Conservation (phyloP, 2,888 invertebrate genomes). For the Pimpla rufipes region DNA sequence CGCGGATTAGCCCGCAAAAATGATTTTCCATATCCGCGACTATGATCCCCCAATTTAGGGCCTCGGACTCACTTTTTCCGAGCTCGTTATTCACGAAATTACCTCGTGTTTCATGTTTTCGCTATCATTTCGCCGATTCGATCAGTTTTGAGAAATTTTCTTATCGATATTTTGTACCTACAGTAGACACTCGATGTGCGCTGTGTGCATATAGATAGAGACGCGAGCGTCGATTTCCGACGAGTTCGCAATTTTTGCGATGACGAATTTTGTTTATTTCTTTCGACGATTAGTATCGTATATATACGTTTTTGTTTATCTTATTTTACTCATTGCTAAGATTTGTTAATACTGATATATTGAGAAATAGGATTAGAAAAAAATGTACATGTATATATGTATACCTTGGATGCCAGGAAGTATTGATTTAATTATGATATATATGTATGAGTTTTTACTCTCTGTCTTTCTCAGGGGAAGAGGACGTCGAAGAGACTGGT, state of each 20-base stretch:
- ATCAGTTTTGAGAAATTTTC: slow-evolving; percentile 11
- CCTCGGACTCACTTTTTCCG: not conserved
- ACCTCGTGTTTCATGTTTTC: slow-evolving; percentile 1
- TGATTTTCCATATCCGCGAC: slow-evolving; percentile 55
- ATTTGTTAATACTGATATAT: not conserved
- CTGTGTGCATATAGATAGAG: slow-evolving; percentile 4
- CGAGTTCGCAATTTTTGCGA: not conserved
- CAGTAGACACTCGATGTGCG: not conserved
- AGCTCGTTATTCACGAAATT: slow-evolving; percentile 22
- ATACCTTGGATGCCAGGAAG: not conserved
- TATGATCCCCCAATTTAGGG: slow-evolving; percentile 22
- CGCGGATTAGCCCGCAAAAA: slow-evolving; percentile 75
- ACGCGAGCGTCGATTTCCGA: not conserved
- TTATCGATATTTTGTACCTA: not conserved
- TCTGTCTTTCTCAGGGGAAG: slow-evolving; percentile 86
- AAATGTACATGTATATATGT: slow-evolving; percentile 24
- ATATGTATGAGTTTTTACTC: not conserved
- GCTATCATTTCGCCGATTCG: not conserved
- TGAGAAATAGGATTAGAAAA: not conserved
- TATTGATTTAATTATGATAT: slow-evolving; percentile 41
- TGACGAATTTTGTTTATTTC: not conserved
- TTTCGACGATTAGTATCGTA: not conserved
- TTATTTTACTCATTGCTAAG: not conserved
- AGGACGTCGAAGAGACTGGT: slow-evolving; percentile 90
- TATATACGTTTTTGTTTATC: not conserved